Base-by-base conservation (phyloP, 1,140 invertebrate genomes). In the Neuroterus valhalla region DNA sequence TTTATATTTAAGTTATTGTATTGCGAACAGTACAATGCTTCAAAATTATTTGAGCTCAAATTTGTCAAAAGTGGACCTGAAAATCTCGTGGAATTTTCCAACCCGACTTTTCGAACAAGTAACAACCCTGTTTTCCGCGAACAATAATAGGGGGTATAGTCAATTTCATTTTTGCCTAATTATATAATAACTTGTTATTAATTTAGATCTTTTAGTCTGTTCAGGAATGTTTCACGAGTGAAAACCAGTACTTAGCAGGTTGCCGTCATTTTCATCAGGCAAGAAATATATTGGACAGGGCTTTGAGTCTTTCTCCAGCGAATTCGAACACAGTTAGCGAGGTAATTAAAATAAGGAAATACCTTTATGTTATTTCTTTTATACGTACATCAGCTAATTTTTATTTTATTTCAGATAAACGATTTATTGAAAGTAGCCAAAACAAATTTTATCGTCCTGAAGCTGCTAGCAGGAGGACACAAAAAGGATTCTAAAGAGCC, bases 371-470 rank as follows among this genome's bases (percentile, higher is more conserved):
- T 71, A 62, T 67, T 72, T 43, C 68, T 68, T 19, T 26, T 74
- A 38, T 66, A 66, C 12, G 70, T 68, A 72, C 44, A 46, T 70
- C 48, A 42, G 44, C 70, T 62, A 72, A 44, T 72, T 55, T 44
- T 68, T 72, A 52, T 50, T 12, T 21, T 15, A 83, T 92, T 93
- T 44, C 89, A 98, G 96, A 93, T 97, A 71, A 91, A 93, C 69
- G 94, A 95, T 83, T 91, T 98, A 48, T 89, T 98, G 5, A 96
- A 96, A 91, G 94, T 98, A 68, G 94, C 95, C 1, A 98, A 98
- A 91, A 98, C 96, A 0, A 99, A 99, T 91, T 98, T 97, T 88
- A 94, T 99, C 75, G 97, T 98, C 8, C 92, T 98, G 88, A 98
- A 98, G 91, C 90, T 99, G 43, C 89, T 98, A 50, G 94, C 95